phyloP scores from a whole-genome alignment of 2,797 vertebrate species.

The Anguilla marmorata region DNA sequence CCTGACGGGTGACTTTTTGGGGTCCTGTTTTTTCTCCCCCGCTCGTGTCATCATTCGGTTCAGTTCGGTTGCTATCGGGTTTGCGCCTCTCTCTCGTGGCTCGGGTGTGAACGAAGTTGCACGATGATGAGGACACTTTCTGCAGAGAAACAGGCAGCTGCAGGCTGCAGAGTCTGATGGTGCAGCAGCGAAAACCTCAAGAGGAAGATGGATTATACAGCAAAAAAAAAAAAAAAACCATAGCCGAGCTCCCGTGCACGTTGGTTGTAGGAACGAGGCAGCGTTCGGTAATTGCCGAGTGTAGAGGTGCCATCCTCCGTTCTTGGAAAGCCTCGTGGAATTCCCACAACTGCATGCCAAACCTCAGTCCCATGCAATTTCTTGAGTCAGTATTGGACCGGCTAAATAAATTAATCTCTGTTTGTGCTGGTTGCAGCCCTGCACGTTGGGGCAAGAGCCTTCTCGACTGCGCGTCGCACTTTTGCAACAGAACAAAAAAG shows the following conservation, averaged over 20 bases:
- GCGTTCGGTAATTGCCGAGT: neutral
- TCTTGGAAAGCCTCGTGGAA: constrained; percentile 12
- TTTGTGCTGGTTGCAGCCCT: constrained; percentile 45
- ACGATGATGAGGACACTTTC: neutral
- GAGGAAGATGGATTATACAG: neutral
- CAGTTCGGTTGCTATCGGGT: too few species aligned
- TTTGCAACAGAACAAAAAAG: constrained; percentile 38
- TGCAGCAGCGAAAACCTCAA: neutral
- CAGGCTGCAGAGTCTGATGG: neutral
- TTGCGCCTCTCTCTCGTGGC: neutral
- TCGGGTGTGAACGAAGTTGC: neutral
- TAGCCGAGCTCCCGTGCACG: neutral
- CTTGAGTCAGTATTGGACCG: constrained; percentile 60
- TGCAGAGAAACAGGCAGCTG: neutral
- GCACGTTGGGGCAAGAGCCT: neutral
- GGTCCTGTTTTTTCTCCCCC: too few species aligned
- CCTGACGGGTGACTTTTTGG: too few species aligned
- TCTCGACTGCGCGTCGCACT: too few species aligned
- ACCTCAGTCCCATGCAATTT: constrained; percentile 64
- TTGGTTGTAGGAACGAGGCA: neutral
- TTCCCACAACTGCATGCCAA: constrained; percentile 53
- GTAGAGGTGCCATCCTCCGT: neutral
- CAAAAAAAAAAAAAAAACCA: neutral
- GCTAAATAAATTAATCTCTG: constrained; percentile 46
- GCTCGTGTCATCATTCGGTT: too few species aligned